These are phyloP conservation scores for Drosophila nikananu DNA, from an alignment of 1,140 invertebrate genomes.

Conservation along the genomic window DNA sequence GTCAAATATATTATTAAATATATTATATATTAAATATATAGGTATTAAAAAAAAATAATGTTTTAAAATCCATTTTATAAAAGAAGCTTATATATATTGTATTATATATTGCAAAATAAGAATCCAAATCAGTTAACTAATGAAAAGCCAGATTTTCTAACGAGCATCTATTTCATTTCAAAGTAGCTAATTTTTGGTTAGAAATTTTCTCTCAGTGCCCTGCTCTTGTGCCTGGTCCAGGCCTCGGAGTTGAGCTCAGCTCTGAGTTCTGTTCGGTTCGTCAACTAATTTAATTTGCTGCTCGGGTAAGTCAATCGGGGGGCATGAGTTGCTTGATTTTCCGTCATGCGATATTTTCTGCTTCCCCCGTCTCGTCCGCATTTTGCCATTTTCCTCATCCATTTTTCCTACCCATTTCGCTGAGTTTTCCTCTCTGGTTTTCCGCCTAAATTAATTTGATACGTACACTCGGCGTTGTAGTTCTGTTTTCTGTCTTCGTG, in stretches of 20 bases:
- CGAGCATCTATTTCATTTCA: too few species aligned
- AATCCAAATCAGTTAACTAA: too few species aligned
- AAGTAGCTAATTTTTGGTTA: not conserved
- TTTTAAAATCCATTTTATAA: too few species aligned
- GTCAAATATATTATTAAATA: too few species aligned
- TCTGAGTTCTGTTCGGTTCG: slow-evolving; percentile 31
- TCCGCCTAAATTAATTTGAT: slow-evolving; percentile 76
- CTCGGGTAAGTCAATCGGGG: slow-evolving; percentile 58
- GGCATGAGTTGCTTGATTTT: slow-evolving; percentile 75
- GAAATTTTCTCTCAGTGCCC: not conserved
- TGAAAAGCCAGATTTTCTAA: too few species aligned
- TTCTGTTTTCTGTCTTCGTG: not conserved
- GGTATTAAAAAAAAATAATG: too few species aligned
- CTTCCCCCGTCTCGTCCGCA: not conserved
- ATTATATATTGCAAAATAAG: too few species aligned
- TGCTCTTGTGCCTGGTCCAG: slow-evolving; percentile 17
- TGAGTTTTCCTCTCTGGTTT: slow-evolving; percentile 30
- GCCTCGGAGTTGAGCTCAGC: slow-evolving; percentile 12
- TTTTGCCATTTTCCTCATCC: slow-evolving; percentile 39
- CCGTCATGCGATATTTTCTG: slow-evolving; percentile 76
- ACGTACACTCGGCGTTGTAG: slow-evolving; percentile 36
- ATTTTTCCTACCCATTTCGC: slow-evolving; percentile 48
- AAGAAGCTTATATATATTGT: too few species aligned
- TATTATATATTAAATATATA: too few species aligned
- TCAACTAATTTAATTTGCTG: slow-evolving; percentile 77